Base-by-base conservation (phyloP, 2,888 invertebrate species). In the Dioctria rufipes region DNA sequence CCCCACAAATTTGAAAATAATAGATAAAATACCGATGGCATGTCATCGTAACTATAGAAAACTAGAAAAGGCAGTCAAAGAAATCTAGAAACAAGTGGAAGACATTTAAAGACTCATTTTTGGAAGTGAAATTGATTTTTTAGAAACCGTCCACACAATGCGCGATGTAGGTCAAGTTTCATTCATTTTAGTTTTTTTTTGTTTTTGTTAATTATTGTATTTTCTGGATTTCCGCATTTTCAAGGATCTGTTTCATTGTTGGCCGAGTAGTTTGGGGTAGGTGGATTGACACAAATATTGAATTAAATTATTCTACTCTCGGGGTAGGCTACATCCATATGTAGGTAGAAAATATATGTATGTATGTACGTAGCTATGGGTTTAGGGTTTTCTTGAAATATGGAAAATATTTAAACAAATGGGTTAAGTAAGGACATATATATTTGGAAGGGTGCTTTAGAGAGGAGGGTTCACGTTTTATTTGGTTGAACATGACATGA, bases 141-240 rank as follows among this genome's bases (percentile, higher is more conserved):
- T 67, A 40, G 73, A 49, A 43, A 42, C 25, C 42, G 40, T 65
- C 65, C 25, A 25, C 63, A 63, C 37, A 71, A 42, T n/a, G 42
- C 40, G 42, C 40, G 63, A 80, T 80, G 77, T 80, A 80, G 80
- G 80, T 80, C 77, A 80, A 75, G 80, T 80, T 77, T 63, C 40
- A 66, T 65, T 71, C 25, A 25, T 25, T 25, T 25, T 25, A 25
- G 25, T 25, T 25, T 25, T 25, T 25, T 0, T 71, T 71, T n/a
- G n/a, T n/a, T 49, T 49, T n/a, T 51, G 49, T 71, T 49, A 49
- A 71, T 71, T 40, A 65, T 65, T 65, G 13, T 42, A 11, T 25
- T 25, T 25, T 49, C 65, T 65, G 40, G 65, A 40, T 65, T 42
- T 25, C 25, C 25, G 25, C 25, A 25, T 25, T 25, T 25, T 25